Evolutionary conservation across 1,140 invertebrate species (phyloP).

Genomic region (Bombus terrestris): DNA sequence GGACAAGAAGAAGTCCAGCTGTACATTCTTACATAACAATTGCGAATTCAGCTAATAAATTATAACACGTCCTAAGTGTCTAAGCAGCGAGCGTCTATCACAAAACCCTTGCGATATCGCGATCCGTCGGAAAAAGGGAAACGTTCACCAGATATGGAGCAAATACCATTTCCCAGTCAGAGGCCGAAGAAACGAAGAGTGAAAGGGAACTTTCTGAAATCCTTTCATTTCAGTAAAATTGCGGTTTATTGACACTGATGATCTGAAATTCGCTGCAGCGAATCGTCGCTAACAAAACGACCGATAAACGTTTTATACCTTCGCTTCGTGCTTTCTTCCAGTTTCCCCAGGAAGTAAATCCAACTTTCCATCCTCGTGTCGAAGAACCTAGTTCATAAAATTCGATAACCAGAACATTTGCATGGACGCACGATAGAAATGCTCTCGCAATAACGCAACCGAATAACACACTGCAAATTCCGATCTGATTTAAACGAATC

Average conservation of each 20-base stretch:
- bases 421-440: neutral
- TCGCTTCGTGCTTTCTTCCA: neutral
- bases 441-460: neutral
- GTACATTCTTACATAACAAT: conserved; percentile 61
- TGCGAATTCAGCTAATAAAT: conserved; percentile 30
- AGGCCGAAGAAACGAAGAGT: conserved; percentile 1
- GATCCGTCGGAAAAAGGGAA: conserved; percentile 2
- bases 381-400: neutral
- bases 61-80: neutral
- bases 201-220: conserved; percentile 41
- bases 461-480: neutral
- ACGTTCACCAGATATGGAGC: neutral
- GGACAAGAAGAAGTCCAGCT: conserved; percentile 40
- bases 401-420: neutral
- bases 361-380: conserved; percentile 5
- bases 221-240: neutral
- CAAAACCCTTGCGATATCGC: too few relatives aligned
- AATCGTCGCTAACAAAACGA: neutral
- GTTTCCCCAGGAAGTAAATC: neutral
- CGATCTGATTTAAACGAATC: neutral
- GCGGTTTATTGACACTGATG: neutral
- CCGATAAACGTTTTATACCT: conserved; percentile 32
- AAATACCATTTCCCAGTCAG: neutral
- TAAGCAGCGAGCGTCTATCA: neutral
- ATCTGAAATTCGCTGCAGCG: conserved; percentile 3